Evolutionary conservation across 2,113 vertebrate genomes (phyloP), one percentile per base, ranked within the genome.

Genomic region (Orientallactaga bullata): DNA sequence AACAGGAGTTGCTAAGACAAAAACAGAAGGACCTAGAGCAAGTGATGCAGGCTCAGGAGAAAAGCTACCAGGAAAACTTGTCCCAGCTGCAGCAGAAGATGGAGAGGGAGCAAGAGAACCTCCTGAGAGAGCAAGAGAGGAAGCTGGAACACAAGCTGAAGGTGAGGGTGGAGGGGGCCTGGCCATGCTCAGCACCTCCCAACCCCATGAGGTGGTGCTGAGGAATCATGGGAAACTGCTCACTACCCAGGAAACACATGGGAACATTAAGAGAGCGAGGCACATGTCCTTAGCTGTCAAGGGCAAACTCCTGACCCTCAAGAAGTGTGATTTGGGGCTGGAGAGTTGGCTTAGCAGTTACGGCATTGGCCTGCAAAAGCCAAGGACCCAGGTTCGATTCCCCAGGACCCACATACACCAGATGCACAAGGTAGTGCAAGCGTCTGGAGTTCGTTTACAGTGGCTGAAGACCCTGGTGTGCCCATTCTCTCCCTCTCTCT

Each of bases 21-120:
- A 81, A 80, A 32, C 74, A 78, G 32, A 60, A 20, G 60, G 26
- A 81, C 86, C 10, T 18, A 69, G 24, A 96, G 68, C 72, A 96
- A 39, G 72, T 60, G 84, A 86, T 72, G 35, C 37, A 91, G 28
- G 72, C 51, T 78, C 94, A 93, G 68, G 20, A 94, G 39, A 93
- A 51, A 84, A 91, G 55, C 73, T 82, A 81, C n/a, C 9, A 16
- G 16, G 89, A 95, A 91, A 69, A 88, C 7, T 12, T 94, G 0
- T 10, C 3, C 0, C 94, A 95, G 12, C 66, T 96, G 32, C n/a
- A 72, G 21, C 15, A 85, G 32, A 96, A 93, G 73, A 72, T 94
- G 85, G 60, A 77, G 61, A 35, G 1, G 0, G 85, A 88, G 26
- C 76, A 8, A 20, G 32, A 88, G 28, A 63, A 55, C 23, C 10